Conservation (phyloP, 2,888 invertebrate species). For the Dryadula phaetusa region DNA sequence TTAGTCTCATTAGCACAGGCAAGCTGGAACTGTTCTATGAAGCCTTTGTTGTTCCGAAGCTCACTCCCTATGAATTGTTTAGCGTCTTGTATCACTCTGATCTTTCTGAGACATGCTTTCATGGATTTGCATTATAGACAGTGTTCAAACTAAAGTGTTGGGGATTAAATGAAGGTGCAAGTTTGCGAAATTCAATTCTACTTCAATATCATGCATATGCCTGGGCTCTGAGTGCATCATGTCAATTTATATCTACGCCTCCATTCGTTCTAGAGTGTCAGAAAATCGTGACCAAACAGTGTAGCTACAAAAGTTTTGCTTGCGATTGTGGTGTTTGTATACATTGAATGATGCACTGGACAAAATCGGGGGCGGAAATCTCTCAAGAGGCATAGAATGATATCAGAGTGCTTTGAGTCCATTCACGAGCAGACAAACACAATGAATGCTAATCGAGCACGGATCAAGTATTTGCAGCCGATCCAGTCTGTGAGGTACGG, state of each 20-base stretch:
- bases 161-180: conserved; percentile 75
- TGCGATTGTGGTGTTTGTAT: conserved; percentile 37
- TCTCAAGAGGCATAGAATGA: conserved; percentile 79
- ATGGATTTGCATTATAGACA: conserved; percentile 69
- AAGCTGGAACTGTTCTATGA: conserved; percentile 78
- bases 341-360: conserved; percentile 81
- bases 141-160: conserved; percentile 69
- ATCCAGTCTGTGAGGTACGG: conserved; percentile 83
- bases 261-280: conserved; percentile 40
- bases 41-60: conserved; percentile 74
- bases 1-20: conserved; percentile 80
- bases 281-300: conserved; percentile 53
- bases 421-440: conserved; percentile 82
- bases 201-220: conserved; percentile 76
- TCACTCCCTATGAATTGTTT: conserved; percentile 69
- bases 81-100: conserved; percentile 70
- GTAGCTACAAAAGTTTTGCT: conserved; percentile 43
- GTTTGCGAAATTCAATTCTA: conserved; percentile 78
- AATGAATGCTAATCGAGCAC: conserved; percentile 83
- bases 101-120: conserved; percentile 84
- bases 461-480: conserved; percentile 82
- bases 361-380: conserved; percentile 72
- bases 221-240: conserved; percentile 81
- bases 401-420: conserved; percentile 76
- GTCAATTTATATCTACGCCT: conserved; percentile 63